Base-by-base conservation (phyloP, 2,113 vertebrate genomes). In the Benitochromis conjunctus region DNA sequence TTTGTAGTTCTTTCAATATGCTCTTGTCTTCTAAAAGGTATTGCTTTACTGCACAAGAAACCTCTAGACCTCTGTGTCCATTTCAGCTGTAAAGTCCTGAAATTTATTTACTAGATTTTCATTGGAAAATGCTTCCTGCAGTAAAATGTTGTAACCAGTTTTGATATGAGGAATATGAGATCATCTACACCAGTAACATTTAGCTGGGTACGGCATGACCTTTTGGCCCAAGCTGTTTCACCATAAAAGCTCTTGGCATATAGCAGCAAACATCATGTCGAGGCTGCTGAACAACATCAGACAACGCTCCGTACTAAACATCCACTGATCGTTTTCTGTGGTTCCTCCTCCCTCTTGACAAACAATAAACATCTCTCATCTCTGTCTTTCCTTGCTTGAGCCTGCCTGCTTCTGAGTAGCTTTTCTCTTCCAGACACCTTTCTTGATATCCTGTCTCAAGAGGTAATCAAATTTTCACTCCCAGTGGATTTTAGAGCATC, bases 401-500 rank as follows among this genome's bases (percentile, higher is more conserved):
- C 84, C 24, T 86, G 78, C 90, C 82, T 66, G 62, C 48, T 86
- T 91, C 90, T 91, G 87, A 92, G 85, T 89, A 87, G 81, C 82
- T 79, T 87, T 92, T 86, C 80, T 89, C 86, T 86, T 93, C 86
- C 88, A 95, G 93, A 94, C 93, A 92, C 86, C 88, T 88, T 81
- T 83, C 89, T 86, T 95, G 93, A 95, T 95, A 94, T 90, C 83
- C 83, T 86, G 84, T 94, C 94, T 95, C 86, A 54, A 82, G 90
- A 93, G 84, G 91, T 95, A 96, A 96, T 95, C 94, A 94, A 89
- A 94, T 94, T 94, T 91, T 56, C 58, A 79, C 87, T 93, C 89
- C 92, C 90, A 91, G 93, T 82, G 77, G 94, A 94, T 93, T 96
- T 94, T 94, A 92, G 83, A 86, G 88, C 81, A 80, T 76, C 77